These are phyloP conservation scores for Hemiscyllium ocellatum DNA, from an alignment of 2,113 vertebrate species.

Conservation along the genomic window DNA sequence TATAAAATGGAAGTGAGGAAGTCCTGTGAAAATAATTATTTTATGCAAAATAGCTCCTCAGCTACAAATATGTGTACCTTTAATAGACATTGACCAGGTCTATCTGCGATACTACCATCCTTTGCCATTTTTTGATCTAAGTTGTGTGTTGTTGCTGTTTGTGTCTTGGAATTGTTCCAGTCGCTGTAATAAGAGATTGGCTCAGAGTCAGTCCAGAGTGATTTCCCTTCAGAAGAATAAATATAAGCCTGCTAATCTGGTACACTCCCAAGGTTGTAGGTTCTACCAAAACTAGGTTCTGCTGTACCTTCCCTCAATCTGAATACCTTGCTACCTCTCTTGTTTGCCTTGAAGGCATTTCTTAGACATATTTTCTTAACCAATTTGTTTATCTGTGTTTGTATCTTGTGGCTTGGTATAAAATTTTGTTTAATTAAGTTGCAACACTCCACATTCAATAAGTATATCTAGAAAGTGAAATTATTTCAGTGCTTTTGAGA, in stretches of 20 bases:
- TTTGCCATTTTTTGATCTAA: neutral
- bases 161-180: neutral
- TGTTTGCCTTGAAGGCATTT: neutral
- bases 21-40: neutral
- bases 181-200: neutral
- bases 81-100: neutral
- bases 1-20: neutral
- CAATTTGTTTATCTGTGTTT: neutral
- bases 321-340: neutral
- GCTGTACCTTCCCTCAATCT: neutral
- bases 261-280: neutral
- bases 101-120: neutral
- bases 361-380: neutral
- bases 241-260: neutral
- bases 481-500: neutral
- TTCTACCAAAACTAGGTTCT: neutral
- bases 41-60: neutral
- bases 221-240: neutral
- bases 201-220: neutral
- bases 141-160: neutral
- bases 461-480: neutral
- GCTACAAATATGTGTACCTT: neutral
- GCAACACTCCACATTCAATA: neutral
- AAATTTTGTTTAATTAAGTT: neutral
- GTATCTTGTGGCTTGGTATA: neutral